Base-by-base conservation (phyloP, 23 tunicate species). In the Oikopleura vanhoeffeni region DNA sequence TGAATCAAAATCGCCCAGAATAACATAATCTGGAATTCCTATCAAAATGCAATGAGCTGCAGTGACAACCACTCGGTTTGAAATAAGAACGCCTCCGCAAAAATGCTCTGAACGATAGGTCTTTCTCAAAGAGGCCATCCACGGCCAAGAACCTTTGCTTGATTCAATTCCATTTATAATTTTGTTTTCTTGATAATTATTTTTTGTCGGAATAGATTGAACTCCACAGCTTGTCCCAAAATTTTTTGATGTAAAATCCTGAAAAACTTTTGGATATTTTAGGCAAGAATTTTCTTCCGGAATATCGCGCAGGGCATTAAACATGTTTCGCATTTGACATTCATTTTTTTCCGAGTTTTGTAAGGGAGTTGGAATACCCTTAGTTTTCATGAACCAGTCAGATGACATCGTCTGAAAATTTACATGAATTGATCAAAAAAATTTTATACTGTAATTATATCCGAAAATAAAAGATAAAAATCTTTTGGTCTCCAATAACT, bases 31-130 rank as follows among this genome's bases (percentile, higher is more conserved):
- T 32, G 79, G 79, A 2, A 71, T 71, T 2, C 79, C 79, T 3
- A 71, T 24, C 4, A 18, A 18, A 2, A 71, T 71, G 32, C 79
- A 71, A 38, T 71, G 79, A 30, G 79, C 79, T 3, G 79, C 79
- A 38, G 79, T 71, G 34, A 30, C 79, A 2, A 71, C 79, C 4
- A 71, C 32, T 30, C 35, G 27, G 2, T 71, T 38, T 2, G 79
- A 71, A 18, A 71, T 18, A 30, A 71, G 27, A 30, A 71, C 79
- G 79, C 79, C 79, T 18, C 79, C 79, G 32, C 79, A 71, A 30
- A 13, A 71, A 30, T 71, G 79, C 27, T 33, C 36, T 2, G 79
- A 28, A 38, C 32, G 79, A 30, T 71, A 71, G 3, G 79, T 18
- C 2, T 38, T 28, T 2, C 79, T 28, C 27, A 71, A 30, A 71